phyloP scores from a whole-genome alignment of 1,140 invertebrate species.

The Drosophila kanapiae region DNA sequence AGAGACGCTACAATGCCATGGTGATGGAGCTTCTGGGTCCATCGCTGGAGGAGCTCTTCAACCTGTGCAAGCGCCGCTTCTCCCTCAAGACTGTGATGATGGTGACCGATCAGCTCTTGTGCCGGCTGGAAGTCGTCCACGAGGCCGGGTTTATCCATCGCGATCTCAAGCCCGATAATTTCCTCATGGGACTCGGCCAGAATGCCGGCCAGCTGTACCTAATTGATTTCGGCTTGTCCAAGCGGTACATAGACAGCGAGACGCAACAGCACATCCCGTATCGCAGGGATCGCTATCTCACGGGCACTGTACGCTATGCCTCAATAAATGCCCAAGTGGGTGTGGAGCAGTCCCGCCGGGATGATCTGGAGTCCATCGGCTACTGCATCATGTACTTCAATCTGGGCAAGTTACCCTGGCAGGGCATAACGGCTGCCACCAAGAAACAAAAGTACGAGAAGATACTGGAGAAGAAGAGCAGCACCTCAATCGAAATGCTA shows the following conservation, averaged over 20 bases:
- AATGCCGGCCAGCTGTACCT: conserved; percentile 97
- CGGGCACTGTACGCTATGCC: conserved; percentile 91
- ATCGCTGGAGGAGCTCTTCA: conserved; percentile 99
- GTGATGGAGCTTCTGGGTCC: conserved; percentile 99
- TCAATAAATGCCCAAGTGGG: conserved; percentile 92
- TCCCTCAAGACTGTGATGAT: conserved; percentile 98
- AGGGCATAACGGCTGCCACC: conserved; percentile 97
- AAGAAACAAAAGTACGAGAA: conserved; percentile 99
- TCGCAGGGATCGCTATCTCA: conserved; percentile 99
- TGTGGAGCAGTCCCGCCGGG: conserved; percentile 94
- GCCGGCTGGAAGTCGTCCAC: conserved; percentile 98
- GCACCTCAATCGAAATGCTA: conserved; percentile 96
- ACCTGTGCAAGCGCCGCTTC: conserved; percentile 98
- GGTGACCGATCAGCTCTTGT: conserved; percentile 98
- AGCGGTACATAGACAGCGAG: conserved; percentile 96
- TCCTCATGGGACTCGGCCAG: conserved; percentile 99
- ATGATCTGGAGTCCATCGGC: conserved; percentile 97
- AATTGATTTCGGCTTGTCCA: conserved; percentile 99
- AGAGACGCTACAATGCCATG: conserved; percentile 99
- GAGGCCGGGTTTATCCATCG: conserved; percentile 98
- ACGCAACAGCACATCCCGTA: conserved; percentile 97
- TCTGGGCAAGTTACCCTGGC: conserved; percentile 97
- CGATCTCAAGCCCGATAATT: conserved; percentile 99
- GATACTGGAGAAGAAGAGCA: conserved; percentile 99
- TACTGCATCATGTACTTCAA: conserved; percentile 99